Evolutionary conservation across 1,140 invertebrate genomes (phyloP), one percentile per base, ranked within the genome.

Genomic region (Hesperophylax magnus): DNA sequence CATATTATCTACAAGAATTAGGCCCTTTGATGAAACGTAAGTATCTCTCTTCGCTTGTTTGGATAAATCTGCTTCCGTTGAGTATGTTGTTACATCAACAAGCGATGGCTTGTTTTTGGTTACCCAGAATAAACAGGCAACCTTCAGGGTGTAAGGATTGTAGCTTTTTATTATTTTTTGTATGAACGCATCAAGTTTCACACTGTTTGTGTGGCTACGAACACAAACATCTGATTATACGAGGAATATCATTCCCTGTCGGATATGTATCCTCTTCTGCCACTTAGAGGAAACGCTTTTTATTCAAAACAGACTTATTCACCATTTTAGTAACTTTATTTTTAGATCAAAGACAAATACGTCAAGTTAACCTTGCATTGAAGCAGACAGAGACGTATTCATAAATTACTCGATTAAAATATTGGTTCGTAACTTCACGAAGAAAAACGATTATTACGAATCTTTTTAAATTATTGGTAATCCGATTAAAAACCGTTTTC

Each of bases 41-140:
- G 34, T 14, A 47, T 78, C 27, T 65, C 67, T 54, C 31, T 27
- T 2, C 65, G 61, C 65, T 58, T 58, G 71, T 39, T 58, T 56
- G 71, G 52, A 9, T 75, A 81, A 79, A 71, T 76, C 53, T 77
- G 77, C 63, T 81, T 83, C 82, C 82, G 79, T 63, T 69, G 27
- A 79, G 72, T 83, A 75, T 83, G 77, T 83, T 81, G 75, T 81
- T 79, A 56, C 53, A 82, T 67, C 9, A 83, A 78, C 81, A 82
- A 61, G 53, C 67, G 65, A 56, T 17, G 54, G 58, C 14, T 80
- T 83, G 82, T 80, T 74, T 60, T 74, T 80, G 65, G 34, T 69
- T 39, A 47, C 60, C 56, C 52, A 82, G 69, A 56, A 69, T 76
- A 75, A 78, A 79, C 77, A 75, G 27, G 58, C 18, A 63, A 47